These are phyloP conservation scores for Chamaea fasciata DNA, from an alignment of 2,113 vertebrate genomes.

Conservation along the genomic window DNA sequence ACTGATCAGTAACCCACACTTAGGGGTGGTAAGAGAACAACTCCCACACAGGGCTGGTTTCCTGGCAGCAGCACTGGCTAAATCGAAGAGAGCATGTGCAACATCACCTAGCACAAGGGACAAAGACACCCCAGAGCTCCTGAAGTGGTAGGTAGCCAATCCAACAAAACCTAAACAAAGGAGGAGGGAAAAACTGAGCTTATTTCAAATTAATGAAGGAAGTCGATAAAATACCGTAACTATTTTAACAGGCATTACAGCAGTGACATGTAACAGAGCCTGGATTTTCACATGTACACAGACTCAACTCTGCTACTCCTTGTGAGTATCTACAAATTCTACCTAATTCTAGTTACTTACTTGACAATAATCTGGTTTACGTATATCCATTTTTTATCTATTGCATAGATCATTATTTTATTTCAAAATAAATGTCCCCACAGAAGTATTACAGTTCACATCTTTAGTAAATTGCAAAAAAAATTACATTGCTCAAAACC, in stretches of 20 bases:
- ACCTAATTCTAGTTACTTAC: constrained; percentile 38
- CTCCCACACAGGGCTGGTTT: neutral
- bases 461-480: neutral
- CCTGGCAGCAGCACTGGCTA: neutral
- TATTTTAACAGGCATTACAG: constrained; percentile 60
- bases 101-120: neutral
- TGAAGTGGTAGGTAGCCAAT: neutral
- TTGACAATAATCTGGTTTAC: constrained; percentile 36
- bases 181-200: constrained; percentile 21
- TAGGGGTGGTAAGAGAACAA: neutral
- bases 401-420: neutral
- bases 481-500: neutral
- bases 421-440: neutral
- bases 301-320: neutral
- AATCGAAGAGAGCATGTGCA: neutral
- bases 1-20: neutral
- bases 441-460: constrained; percentile 39
- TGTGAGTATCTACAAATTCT: constrained; percentile 23
- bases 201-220: constrained; percentile 15
- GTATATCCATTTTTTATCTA: constrained; percentile 30
- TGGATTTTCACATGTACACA: neutral
- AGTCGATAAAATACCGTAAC: constrained; percentile 48
- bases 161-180: constrained; percentile 35
- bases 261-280: constrained; percentile 3
- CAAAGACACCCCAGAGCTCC: neutral